A percentile compares a stretch with the other conserved stretches of the same genome.
Evolutionary conservation across 2,797 vertebrate genomes (phyloP).

Genomic region (Sebastes oblongus): DNA sequence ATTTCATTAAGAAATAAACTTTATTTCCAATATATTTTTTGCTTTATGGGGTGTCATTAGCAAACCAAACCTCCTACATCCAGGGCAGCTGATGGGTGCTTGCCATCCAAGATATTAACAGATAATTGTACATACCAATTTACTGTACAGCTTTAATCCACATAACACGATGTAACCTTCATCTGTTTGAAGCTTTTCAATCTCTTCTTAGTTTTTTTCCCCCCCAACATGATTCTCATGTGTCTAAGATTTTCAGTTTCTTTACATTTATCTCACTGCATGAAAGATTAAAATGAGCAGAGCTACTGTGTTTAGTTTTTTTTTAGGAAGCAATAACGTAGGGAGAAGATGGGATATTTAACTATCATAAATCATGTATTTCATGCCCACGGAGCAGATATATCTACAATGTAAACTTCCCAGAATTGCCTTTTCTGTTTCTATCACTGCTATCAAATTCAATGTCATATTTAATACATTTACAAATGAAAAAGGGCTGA

Average conservation of each 20-base stretch:
- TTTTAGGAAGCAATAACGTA: constrained; percentile 6
- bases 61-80: not conserved
- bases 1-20: not conserved
- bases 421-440: constrained; percentile 1
- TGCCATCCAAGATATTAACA: not conserved
- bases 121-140: not conserved
- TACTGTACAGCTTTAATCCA: too few species aligned
- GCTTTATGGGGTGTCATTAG: not conserved
- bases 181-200: not conserved
- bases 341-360: constrained; percentile 8
- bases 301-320: not conserved
- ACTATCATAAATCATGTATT: constrained; percentile 24
- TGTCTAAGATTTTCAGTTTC: not conserved
- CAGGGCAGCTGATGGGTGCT: not conserved
- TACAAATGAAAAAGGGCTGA: constrained; percentile 3
- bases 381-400: constrained; percentile 1
- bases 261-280: not conserved
- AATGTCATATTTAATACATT: constrained; percentile 18
- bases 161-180: not conserved
- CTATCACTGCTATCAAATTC: not conserved
- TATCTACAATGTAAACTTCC: constrained; percentile 12
- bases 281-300: constrained; percentile 3
- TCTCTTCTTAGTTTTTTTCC: not conserved
- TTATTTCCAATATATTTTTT: not conserved
- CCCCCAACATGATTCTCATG: not conserved